Evolutionary conservation across 2,888 invertebrate genomes (phyloP).

Genomic region (Pristionchus entomophagus): DNA sequence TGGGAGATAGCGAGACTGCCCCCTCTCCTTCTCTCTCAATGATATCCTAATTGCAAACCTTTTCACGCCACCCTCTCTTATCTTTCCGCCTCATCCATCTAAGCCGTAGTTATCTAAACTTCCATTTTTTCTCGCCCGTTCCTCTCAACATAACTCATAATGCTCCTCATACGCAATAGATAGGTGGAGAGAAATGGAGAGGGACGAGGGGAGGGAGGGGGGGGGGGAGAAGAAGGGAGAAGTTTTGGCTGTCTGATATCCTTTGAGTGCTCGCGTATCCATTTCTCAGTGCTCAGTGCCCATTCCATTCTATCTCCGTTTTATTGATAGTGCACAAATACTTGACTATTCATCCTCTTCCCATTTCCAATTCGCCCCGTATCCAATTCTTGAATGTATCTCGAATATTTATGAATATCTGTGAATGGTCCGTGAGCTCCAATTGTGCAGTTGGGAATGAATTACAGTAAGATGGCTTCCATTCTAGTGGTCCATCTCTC

Average conservation of each 20-base stretch:
- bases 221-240: conserved; percentile 7
- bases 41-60: conserved; percentile 29
- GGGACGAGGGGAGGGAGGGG: neutral
- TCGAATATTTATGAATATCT: conserved; percentile 28
- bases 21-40: conserved; percentile 3
- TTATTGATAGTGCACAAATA: conserved; percentile 26
- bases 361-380: neutral
- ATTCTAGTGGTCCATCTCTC: neutral
- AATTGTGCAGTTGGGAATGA: neutral
- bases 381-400: neutral
- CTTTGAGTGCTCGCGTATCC: conserved; percentile 10
- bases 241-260: conserved; percentile 37
- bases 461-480: neutral
- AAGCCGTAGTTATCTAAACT: neutral
- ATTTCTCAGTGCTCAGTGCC: neutral
- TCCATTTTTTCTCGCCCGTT: neutral
- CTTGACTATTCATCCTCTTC: neutral
- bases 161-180: conserved; percentile 31
- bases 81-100: neutral
- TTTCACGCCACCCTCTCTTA: neutral
- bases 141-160: conserved; percentile 32
- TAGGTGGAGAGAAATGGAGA: conserved; percentile 20
- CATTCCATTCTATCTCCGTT: neutral
- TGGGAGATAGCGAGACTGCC: neutral
- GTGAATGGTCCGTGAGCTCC: neutral